Evolutionary conservation across 2,113 vertebrate species (phyloP), one percentile per base, ranked within the genome.

Genomic region (Carassius gibelio): DNA sequence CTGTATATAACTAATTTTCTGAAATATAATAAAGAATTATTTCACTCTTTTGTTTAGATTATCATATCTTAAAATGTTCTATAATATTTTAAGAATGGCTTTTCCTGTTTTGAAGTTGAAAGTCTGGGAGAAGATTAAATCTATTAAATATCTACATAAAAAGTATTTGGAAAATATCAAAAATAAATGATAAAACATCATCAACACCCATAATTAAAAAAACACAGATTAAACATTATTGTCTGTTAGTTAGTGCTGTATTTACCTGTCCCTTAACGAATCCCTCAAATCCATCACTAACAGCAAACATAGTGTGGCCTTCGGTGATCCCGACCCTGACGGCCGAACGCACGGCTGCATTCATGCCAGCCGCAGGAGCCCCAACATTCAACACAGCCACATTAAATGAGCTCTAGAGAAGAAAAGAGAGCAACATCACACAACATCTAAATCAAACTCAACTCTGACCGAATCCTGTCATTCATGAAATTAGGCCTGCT

Each of bases 301-400:
- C 92, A 0, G 97, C 97, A 10, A 97, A 95, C 96, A 99, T 96
- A 89, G 93, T 98, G 92, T 99, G 97, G 0, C 98, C 98, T 26
- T 98, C 96, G 0, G 96, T 95, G 48, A 99, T 97, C 61, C 98
- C 97, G 88, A 97, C 95, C 61, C 98, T 95, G 78, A 99, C 96
- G 0, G 97, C 97, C 0, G 98, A 95, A 0, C 98, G 96, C 13
- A 99, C 97, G 0, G 98, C 98, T 0, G 96, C 98, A 0, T 99
- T 99, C 98, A 99, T 99, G 13, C 98, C 98, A 0, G 98, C 98
- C 0, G 98, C 97, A 0, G 98, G 98, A 0, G 98, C 98, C 0
- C 98, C 98, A 1, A 99, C 98, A 0, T 99, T 99, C 91, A 99
- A 83, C 84, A 99, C 89, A 0, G 95, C 97, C 72, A 98, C 96